Evolutionary conservation across 2,113 vertebrate genomes (phyloP), one percentile per base, ranked within the genome.

Genomic region (Setophaga petechia): DNA sequence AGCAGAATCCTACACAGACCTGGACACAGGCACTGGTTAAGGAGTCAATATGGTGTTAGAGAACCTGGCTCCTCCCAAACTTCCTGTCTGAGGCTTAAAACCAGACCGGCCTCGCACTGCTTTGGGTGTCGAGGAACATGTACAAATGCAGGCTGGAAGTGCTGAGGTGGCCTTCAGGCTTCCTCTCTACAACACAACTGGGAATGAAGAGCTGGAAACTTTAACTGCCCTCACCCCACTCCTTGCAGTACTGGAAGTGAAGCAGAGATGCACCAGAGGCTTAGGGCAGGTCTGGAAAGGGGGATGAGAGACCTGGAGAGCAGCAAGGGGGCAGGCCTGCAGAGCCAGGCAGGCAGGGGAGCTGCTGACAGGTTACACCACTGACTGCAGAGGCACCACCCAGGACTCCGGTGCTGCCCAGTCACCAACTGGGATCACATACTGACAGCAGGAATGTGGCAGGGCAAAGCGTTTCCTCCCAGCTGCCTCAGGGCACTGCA

Each of bases 241-340:
- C 74, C 35, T 46, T 1, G 1, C 3, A 72, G 58, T 39, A 41
- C 18, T 61, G 33, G 22, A 79, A 68, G 62, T 11, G n/a, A 18
- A 46, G 22, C 37, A 84, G 46, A 86, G 35, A 33, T 16, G 27
- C 69, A 76, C 14, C 15, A 71, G 66, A 73, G 84, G 68, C 31
- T 44, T 28, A 25, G 0, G 2, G 27, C 13, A 65, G 41, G 35
- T 18, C 49, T 30, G 39, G 47, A 27, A 85, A 54, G 18, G 10
- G 13, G 11, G 5, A 46, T 3, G 2, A 0, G 5, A 66, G 41
- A 63, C 13, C 15, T 24, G 37, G 25, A 63, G 46, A 68, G 35
- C 67, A 52, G 37, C 0, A 1, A 79, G 21, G 24, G 35, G 12
- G 39, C 37, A 16, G 46, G 61, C 43, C 20, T 25, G 15, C 51